Conservation (phyloP, 2,888 invertebrate species). For the Drosophila formosana region DNA sequence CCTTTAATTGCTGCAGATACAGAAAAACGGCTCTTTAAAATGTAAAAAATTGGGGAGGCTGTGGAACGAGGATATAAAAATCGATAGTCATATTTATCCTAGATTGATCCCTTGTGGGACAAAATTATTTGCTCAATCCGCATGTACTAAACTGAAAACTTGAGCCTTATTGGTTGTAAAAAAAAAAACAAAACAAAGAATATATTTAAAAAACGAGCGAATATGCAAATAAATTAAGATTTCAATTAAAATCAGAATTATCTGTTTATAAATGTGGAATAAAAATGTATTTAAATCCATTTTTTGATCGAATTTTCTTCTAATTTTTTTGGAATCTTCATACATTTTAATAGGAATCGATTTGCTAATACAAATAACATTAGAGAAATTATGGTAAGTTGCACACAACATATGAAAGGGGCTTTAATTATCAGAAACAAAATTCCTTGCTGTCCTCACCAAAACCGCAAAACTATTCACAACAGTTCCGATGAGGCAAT, state of each 20-base stretch:
- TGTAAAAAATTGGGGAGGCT: no score
- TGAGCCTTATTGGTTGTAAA: conserved; percentile 73
- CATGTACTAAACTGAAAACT: conserved; percentile 50
- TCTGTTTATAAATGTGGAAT: conserved; percentile 76
- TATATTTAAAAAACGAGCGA: conserved; percentile 18
- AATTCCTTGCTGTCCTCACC: no score
- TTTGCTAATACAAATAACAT: no score
- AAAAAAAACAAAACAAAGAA: conserved; percentile 50
- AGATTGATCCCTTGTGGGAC: not conserved
- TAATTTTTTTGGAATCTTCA: no score
- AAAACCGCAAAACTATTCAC: no score
- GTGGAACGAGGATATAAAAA: not conserved
- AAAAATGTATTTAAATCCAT: conserved; percentile 59
- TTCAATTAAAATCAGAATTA: conserved; percentile 55
- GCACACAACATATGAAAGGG: no score
- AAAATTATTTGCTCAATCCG: conserved; percentile 48
- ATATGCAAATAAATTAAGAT: conserved; percentile 40
- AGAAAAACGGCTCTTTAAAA: no score
- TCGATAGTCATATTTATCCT: not conserved
- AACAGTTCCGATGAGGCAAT: no score
- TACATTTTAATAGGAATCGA: no score
- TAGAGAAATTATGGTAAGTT: no score
- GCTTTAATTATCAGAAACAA: no score
- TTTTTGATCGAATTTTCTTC: not conserved
- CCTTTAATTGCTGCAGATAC: no score